Evolutionary conservation across 1,140 invertebrate genomes (phyloP).

Genomic region (Drosophila nikananu): DNA sequence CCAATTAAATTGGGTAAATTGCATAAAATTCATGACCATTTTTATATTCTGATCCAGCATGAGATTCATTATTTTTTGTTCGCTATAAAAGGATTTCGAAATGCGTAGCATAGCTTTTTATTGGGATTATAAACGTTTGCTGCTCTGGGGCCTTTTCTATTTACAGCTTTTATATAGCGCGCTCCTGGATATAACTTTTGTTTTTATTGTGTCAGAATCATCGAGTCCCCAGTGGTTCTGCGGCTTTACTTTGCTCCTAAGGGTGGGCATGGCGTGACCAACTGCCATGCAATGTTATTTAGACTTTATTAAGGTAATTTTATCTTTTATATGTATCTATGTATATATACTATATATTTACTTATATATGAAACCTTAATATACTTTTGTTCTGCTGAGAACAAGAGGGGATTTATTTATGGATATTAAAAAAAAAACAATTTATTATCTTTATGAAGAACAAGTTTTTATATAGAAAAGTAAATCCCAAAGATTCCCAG

Average conservation of each 20-base stretch:
- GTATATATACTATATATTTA: background rate
- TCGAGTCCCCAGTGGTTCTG: constrained; percentile 15
- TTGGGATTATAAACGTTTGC: constrained; percentile 22
- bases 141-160: constrained; percentile 29
- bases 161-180: constrained; percentile 40
- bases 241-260: constrained; percentile 4
- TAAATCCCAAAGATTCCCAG: background rate
- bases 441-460: background rate
- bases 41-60: constrained; percentile 9
- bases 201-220: constrained; percentile 33
- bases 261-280: constrained; percentile 36
- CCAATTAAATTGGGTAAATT: background rate
- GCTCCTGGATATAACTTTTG: constrained; percentile 36
- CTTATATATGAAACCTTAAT: background rate
- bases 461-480: background rate
- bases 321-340: constrained; percentile 18
- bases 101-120: constrained; percentile 10
- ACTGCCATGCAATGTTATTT: constrained; percentile 18
- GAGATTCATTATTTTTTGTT: background rate
- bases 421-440: background rate
- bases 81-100: constrained; percentile 1
- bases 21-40: constrained; percentile 11
- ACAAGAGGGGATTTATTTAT: background rate
- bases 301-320: constrained; percentile 33
- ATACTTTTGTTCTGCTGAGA: background rate